Conservation (phyloP, 2,797 vertebrate genomes). For the Heliangelus exortis region DNA sequence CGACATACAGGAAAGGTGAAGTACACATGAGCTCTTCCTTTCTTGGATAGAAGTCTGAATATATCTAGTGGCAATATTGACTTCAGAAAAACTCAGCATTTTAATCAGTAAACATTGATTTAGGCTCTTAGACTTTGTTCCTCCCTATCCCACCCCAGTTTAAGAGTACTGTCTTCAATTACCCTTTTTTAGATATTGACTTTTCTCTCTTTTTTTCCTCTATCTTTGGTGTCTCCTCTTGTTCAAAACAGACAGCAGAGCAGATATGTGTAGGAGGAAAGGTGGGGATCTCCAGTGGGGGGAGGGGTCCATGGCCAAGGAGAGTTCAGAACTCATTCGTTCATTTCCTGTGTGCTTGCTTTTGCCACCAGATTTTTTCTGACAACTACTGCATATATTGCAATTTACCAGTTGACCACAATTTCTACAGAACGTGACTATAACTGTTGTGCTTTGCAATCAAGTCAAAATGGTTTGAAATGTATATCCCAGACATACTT, state of each 20-base stretch:
- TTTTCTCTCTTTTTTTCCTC: not conserved
- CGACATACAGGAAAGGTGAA: not conserved
- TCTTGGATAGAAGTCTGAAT: not conserved
- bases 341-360: not conserved
- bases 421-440: not conserved
- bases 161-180: not conserved
- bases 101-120: not conserved
- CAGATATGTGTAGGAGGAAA: not conserved
- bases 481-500: not conserved
- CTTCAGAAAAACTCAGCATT: not conserved
- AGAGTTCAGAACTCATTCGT: not conserved
- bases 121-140: not conserved
- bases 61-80: not conserved
- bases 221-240: not conserved
- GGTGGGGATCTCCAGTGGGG: not conserved
- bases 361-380: not conserved
- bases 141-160: not conserved
- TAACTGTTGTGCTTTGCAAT: not conserved
- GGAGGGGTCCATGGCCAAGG: not conserved
- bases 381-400: not conserved
- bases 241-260: not conserved
- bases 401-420: not conserved
- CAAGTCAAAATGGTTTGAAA: not conserved
- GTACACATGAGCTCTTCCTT: not conserved
- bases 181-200: accelerated